phyloP scores from a whole-genome alignment of 2,113 vertebrate genomes.

The Excalfactoria chinensis region DNA sequence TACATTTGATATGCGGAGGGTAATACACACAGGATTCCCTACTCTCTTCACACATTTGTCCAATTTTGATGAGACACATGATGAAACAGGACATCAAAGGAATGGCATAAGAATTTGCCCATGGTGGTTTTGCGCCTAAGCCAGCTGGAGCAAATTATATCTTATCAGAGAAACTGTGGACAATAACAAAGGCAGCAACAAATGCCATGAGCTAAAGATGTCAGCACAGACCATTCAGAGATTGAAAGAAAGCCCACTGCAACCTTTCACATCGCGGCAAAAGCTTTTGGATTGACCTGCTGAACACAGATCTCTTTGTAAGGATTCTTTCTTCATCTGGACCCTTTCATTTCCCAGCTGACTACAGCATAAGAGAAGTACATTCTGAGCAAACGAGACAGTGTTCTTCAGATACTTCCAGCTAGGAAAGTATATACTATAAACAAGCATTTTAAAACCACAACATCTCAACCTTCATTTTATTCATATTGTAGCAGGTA shows the following conservation, averaged over 20 bases:
- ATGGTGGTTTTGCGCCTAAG: slow-evolving; percentile 5
- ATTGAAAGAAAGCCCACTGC: slow-evolving; percentile 4
- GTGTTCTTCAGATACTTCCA: not conserved
- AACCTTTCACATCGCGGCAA: not conserved
- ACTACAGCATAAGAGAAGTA: not conserved
- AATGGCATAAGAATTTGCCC: slow-evolving; percentile 35
- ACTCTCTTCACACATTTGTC: slow-evolving; percentile 31
- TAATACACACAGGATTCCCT: not conserved
- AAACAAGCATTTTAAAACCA: not conserved
- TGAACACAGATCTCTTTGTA: not conserved
- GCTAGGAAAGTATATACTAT: not conserved
- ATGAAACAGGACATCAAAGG: slow-evolving; percentile 32
- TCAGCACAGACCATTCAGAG: slow-evolving; percentile 15
- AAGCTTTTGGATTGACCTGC: not conserved
- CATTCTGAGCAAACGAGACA: not conserved
- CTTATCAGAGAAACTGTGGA: not conserved
- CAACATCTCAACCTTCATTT: not conserved
- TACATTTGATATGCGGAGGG: not conserved
- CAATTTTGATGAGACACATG: slow-evolving; percentile 40
- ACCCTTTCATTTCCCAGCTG: not conserved
- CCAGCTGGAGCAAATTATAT: slow-evolving; percentile 52
- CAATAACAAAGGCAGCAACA: not conserved
- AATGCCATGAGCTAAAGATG: slow-evolving; percentile 39
- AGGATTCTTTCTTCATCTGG: not conserved
- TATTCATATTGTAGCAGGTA: not conserved